phyloP scores from a whole-genome alignment of 2,113 vertebrate species.

The Hipposideros armiger region DNA sequence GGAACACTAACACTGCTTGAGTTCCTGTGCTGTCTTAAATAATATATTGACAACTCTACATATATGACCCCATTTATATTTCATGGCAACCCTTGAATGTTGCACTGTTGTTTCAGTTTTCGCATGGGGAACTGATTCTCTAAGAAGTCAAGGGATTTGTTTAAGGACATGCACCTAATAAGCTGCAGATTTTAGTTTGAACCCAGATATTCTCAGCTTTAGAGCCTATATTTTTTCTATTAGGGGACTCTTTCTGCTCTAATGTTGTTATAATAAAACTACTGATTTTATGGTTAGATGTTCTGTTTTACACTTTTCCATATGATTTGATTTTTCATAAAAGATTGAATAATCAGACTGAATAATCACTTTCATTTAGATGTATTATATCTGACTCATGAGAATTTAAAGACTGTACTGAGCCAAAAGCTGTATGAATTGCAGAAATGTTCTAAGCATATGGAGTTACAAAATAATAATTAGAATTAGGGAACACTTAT shows the following conservation, averaged over 20 bases:
- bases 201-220: neutral
- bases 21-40: neutral
- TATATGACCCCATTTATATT: neutral
- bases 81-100: neutral
- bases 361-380: slow-evolving; percentile 45
- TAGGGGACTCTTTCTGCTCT: neutral
- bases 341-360: slow-evolving; percentile 5
- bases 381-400: neutral
- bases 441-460: neutral
- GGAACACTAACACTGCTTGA: neutral
- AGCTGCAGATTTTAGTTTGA: neutral
- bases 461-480: neutral
- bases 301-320: neutral
- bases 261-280: neutral
- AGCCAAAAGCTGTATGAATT: neutral
- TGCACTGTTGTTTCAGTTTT: neutral
- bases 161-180: neutral
- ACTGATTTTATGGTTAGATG: slow-evolving; percentile 36
- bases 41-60: neutral
- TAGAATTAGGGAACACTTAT: neutral
- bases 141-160: neutral
- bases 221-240: neutral
- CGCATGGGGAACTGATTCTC: neutral
- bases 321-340: slow-evolving; percentile 42
- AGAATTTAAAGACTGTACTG: neutral